Base-by-base conservation (phyloP, 2,113 vertebrate species). In the Ictalurus punctatus region DNA sequence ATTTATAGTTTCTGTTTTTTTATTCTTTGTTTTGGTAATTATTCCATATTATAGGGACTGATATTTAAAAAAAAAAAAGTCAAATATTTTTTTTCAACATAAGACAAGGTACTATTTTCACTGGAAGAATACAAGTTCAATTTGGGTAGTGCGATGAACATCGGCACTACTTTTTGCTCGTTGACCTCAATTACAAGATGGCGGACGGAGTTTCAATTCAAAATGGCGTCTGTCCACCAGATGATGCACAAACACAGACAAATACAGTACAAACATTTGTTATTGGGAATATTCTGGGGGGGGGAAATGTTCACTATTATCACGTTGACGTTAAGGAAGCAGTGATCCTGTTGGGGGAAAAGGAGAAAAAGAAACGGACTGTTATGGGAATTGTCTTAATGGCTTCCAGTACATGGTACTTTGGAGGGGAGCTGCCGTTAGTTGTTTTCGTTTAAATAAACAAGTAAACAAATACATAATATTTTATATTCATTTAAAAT, bases 191-290 rank as follows among this genome's bases (percentile, higher is more conserved):
- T 59, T 58, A 58, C 16, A 69, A 30, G 3, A 34, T 37, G 67
- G 48, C 52, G 71, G 1, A 40, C 19, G 21, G 34, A 73, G 76
- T 12, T 34, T 44, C 34, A 48, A 78, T 30, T 27, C 19, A 83
- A 37, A 63, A 8, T 27, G 34, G 17, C 19, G 30, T 14, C 21
- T 71, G 69, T 84, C 79, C 90, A 89, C 85, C 17, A 91, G 87
- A 78, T 87, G 85, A 37, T 74, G 85, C 54, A 40, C n/a, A 81
- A 89, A 74, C 52, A 89, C 90, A 87, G 30, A 63, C 25, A 40
- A n/a, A 58, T 48, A 48, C 44, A 7, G 44, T 0, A 37, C 23
- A 74, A 74, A 74, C 19, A 40, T 44, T 44, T 44, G 44, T 44
- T 44, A 44, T 6, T 6, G 44, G 6, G 44, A 44, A 44, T 44